Percentiles rank a stretch among this genome's conserved stretches.
Conservation (phyloP, 1,140 invertebrate species). For the Apis dorsata region DNA sequence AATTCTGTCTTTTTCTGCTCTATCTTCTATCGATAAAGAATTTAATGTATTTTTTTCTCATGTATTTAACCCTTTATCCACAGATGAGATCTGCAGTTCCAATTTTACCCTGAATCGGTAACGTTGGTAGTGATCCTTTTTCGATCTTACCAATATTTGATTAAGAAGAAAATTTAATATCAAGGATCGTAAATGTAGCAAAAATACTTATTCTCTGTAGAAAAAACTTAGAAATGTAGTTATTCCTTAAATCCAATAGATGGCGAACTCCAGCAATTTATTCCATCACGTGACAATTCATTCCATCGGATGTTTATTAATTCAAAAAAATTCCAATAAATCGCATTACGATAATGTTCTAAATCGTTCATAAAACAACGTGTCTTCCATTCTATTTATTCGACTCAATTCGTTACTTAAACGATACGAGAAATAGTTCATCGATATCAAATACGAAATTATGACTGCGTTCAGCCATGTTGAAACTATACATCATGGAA, state of each 20-base stretch:
- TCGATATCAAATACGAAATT: not conserved
- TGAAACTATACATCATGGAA: conserved; percentile 24
- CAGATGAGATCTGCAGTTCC: not conserved
- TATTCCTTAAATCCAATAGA: conserved; percentile 10
- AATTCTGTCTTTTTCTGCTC: too few species aligned
- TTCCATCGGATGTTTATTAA: conserved; percentile 1
- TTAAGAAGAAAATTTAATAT: not conserved
- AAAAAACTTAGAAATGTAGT: too few species aligned
- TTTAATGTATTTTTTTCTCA: too few species aligned
- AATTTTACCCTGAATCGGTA: not conserved
- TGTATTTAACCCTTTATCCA: too few species aligned
- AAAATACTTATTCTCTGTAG: not conserved
- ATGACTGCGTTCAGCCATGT: conserved; percentile 46
- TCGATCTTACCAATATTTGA: not conserved
- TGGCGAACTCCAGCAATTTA: conserved; percentile 8
- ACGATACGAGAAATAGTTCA: not conserved
- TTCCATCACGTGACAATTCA: not conserved
- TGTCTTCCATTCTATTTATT: not conserved
- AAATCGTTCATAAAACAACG: too few species aligned
- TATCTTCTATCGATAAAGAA: too few species aligned
- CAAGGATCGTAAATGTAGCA: not conserved
- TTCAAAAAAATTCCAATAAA: not conserved
- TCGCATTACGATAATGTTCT: not conserved
- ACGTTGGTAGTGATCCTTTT: not conserved
- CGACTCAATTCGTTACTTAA: too few species aligned